Percentiles rank a stretch among this genome's conserved stretches.
Conservation (phyloP, 2,113 vertebrate species). For the Tetrax tetrax region DNA sequence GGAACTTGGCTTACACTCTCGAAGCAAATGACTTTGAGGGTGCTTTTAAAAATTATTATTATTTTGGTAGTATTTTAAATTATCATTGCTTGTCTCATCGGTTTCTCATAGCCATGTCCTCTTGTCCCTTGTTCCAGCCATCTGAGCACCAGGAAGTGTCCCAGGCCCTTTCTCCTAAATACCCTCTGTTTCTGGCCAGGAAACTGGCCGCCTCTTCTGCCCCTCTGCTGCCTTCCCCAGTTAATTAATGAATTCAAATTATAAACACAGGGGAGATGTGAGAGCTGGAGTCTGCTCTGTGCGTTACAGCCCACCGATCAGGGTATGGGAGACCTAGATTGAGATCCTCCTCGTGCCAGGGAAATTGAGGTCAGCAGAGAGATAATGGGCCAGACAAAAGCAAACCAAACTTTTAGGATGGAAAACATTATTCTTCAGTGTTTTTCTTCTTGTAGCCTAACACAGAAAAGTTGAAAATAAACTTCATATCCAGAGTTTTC, state of each 20-base stretch:
- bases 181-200: not conserved
- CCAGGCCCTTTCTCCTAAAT: not conserved
- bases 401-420: not conserved
- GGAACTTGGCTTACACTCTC: accelerated
- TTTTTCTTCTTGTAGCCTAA: not conserved
- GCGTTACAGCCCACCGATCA: not conserved
- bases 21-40: not conserved
- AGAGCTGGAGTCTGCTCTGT: not conserved
- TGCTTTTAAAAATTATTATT: not conserved
- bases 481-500: not conserved
- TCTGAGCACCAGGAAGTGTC: not conserved
- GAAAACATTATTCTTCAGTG: not conserved
- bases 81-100: not conserved
- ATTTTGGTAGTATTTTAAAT: not conserved
- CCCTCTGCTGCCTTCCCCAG: not conserved
- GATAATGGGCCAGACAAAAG: not conserved
- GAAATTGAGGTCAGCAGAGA: not conserved
- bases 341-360: not conserved
- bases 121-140: not conserved
- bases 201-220: too few species aligned
- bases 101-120: not conserved
- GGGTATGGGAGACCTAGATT: not conserved
- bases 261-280: not conserved
- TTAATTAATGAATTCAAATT: not conserved
- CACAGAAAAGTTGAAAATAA: not conserved